Evolutionary conservation across 1,140 invertebrate genomes (phyloP), one percentile per base, ranked within the genome.

Genomic region (Penaeus indicus): DNA sequence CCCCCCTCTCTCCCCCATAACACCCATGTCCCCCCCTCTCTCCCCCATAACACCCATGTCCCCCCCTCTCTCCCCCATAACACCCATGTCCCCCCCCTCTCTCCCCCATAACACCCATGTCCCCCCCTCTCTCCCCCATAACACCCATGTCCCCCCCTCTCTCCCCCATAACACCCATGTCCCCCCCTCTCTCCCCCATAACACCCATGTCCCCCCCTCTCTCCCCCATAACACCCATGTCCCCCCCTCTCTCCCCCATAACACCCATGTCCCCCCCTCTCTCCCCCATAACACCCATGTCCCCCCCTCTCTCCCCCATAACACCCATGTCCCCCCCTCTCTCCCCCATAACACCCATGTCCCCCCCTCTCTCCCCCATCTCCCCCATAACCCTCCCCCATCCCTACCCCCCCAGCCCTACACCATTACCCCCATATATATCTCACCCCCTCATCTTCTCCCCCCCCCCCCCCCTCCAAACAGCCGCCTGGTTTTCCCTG

Each of bases 401-500:
- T 19, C 60, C 61, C 3, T 25, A 22, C 10, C 61, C 0, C 61
- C 27, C 38, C 4, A 27, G 3, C 4, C 38, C 5, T 22, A 47
- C 38, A 16, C 60, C 32, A 25, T 47, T 62, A n/a, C 38, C 42
- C 82, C 69, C 16, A 47, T 0, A 63, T n/a, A 47, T 0, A 63
- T n/a, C 22, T 27, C 10, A n/a, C 61, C 38, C 38, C 22, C 38
- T 8, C 38, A 79, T 22, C 60, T 11, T 25, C 60, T 62, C 54
- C 25, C 83, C n/a, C 38, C n/a, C 83, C 60, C 7, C 62, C 21
- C 2, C 63, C 60, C 47, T 18, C 42, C n/a, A n/a, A n/a, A 22
- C 94, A 99, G 98, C 99, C 92, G 98, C 98, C 67, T 99, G 98
- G 98, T 99, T 99, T 94, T 97, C 96, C 90, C 97, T 98, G 93